Conservation (phyloP, 2,113 vertebrate genomes). For the Phyllopteryx taeniolatus region DNA sequence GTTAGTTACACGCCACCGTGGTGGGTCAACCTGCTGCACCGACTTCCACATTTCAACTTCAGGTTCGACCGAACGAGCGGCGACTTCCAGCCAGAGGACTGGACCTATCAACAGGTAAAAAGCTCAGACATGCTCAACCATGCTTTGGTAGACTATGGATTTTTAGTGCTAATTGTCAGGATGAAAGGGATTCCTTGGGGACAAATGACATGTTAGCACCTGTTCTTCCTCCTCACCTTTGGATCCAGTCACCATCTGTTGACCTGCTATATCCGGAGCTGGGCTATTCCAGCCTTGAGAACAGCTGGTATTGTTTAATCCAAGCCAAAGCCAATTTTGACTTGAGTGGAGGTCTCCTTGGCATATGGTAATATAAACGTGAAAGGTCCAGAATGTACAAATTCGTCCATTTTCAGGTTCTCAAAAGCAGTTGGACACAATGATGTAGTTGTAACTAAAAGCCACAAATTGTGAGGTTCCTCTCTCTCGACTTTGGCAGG, state of each 20-base stretch:
- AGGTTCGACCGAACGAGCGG: conserved; percentile 84
- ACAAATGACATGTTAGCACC: conserved; percentile 27
- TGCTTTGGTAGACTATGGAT: background rate
- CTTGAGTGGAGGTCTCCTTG: background rate
- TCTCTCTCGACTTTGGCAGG: too few relatives aligned
- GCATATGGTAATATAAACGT: background rate
- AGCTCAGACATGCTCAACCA: background rate
- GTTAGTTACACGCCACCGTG: conserved; percentile 90
- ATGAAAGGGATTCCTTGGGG: background rate
- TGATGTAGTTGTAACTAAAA: background rate
- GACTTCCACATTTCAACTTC: conserved; percentile 87
- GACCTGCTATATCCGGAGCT: conserved; percentile 4
- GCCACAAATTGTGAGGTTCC: background rate
- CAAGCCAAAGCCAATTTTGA: conserved; percentile 8
- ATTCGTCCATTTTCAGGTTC: background rate
- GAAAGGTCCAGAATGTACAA: background rate
- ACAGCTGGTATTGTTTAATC: conserved; percentile 36
- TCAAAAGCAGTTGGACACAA: background rate
- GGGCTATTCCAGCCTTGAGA: conserved; percentile 25
- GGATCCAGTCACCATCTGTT: conserved; percentile 63
- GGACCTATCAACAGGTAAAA: conserved; percentile 90
- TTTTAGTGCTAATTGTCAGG: background rate
- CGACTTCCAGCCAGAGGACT: conserved; percentile 87
- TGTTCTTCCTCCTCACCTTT: conserved; percentile 30
- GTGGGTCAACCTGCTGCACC: conserved; percentile 93